Evolutionary conservation across 2,888 invertebrate genomes (phyloP), one percentile per base, ranked within the genome.

Genomic region (Nomada fabriciana): DNA sequence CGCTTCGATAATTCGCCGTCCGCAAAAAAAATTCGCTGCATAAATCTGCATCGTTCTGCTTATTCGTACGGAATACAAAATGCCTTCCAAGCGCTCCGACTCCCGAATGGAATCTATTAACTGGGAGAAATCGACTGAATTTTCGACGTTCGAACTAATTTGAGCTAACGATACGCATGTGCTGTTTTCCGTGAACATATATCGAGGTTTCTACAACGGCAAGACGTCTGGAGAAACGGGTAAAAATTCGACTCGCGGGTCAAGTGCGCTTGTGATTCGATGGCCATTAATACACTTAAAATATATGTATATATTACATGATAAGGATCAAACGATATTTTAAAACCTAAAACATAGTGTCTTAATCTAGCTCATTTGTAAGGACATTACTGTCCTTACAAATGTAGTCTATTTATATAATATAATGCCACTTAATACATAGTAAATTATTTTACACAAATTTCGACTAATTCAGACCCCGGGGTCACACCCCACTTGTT

Each of bases 201-300:
- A 3, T 47, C 15, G 57, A 23, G 20, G 18, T 47, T 59, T 47
- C 47, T 65, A 5, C 29, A 50, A n/a, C 61, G 23, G 15, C 2
- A 47, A 13, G 15, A 55, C 63, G 61, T 67, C 50, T 4, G 10
- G 11, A 23, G 47, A 43, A 29, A 55, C 25, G 36, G 7, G 64
- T n/a, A 1, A 29, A 80, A 81, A 65, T 82, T 74, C 52, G 57
- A 67, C 43, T 53, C 29, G 23, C 20, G 50, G 15, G 76, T 18
- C 25, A n/a, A 25, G 50, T n/a, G 50, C 43, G 61, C 53, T 29
- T 15, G 59, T 20, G 55, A 68, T 70, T 52, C 68, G 69, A 60
- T 50, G 36, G 68, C 52, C 60, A 73, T 80, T 80, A 70, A 59
- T 36, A 36, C 36, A 36, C 36, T 36, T 36, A 7, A 36, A 7